A percentile compares a stretch with the other conserved stretches of the same genome.
Conservation (phyloP, 2,888 invertebrate species). For the Trichopria drosophilae region DNA sequence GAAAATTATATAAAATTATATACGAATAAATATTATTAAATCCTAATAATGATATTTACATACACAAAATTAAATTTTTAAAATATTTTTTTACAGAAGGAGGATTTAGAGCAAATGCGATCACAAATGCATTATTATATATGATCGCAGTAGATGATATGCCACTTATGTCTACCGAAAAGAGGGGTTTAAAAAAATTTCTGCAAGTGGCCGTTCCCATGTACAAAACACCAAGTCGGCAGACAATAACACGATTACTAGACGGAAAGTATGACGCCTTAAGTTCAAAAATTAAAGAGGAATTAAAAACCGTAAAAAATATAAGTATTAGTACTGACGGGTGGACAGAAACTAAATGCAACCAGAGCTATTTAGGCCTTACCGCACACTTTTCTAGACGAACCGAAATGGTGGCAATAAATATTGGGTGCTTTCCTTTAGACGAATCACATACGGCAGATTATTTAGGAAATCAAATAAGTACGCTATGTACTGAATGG, state of each 20-base stretch:
- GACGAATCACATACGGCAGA: constrained; percentile 15
- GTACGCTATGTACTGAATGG: constrained; percentile 8
- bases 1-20: too few species aligned
- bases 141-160: background rate
- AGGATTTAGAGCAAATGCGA: background rate
- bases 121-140: constrained; percentile 2
- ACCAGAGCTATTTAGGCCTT: constrained; percentile 18
- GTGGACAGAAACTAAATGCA: too few species aligned
- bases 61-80: too few species aligned
- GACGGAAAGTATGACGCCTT: constrained; percentile 4
- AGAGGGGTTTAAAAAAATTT: constrained; percentile 2
- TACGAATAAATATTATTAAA: too few species aligned
- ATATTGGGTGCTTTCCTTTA: constrained; percentile 7
- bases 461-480: constrained; percentile 6
- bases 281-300: constrained; percentile 1
- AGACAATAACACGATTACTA: background rate
- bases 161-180: background rate
- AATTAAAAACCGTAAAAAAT: background rate
- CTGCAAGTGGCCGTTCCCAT: background rate
- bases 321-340: too few species aligned
- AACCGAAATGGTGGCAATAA: constrained; percentile 6
- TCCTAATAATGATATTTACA: too few species aligned
- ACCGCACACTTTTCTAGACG: constrained; percentile 21
- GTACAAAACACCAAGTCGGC: constrained; percentile 1
- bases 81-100: background rate